Evolutionary conservation across 2,888 invertebrate genomes (phyloP).

Genomic region (Phlogophora meticulosa): DNA sequence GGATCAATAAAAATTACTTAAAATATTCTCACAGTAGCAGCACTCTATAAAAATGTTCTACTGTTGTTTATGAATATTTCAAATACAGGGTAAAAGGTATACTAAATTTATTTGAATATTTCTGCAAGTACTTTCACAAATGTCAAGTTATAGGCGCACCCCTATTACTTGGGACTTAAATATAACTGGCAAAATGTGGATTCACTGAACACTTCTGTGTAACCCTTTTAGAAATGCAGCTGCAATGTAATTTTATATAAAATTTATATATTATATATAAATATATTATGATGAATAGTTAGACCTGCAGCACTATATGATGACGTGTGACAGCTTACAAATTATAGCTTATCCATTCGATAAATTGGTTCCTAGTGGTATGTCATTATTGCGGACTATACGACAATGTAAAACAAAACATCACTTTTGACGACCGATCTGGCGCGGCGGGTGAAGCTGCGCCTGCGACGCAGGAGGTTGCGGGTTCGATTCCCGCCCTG

Average conservation of each 20-base stretch:
- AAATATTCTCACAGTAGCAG: conserved; percentile 84
- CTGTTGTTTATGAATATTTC: conserved; percentile 5
- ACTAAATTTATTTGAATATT: conserved; percentile 32
- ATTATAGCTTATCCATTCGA: too few relatives aligned
- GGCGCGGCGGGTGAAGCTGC: too few relatives aligned
- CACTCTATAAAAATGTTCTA: conserved; percentile 73
- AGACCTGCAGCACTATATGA: too few relatives aligned
- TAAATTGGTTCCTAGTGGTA: too few relatives aligned
- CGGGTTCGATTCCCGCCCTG: too few relatives aligned
- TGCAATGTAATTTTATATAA: conserved; percentile 9
- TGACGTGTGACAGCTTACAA: too few relatives aligned
- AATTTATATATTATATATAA: conserved; percentile 1
- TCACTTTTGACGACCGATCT: too few relatives aligned
- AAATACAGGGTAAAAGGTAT: conserved; percentile 55
- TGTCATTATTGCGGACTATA: too few relatives aligned
- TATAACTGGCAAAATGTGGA: neutral
- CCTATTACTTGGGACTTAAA: neutral
- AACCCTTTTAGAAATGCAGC: neutral
- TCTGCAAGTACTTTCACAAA: neutral
- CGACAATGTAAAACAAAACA: too few relatives aligned
- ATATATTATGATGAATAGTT: conserved; percentile 12
- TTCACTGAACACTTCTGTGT: neutral
- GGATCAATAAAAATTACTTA: conserved; percentile 76
- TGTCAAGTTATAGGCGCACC: neutral
- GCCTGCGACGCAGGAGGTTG: too few relatives aligned